Percentiles rank a stretch among this genome's conserved stretches.
Conservation (phyloP, 2,797 vertebrate genomes). For the Anguilla megastoma region DNA sequence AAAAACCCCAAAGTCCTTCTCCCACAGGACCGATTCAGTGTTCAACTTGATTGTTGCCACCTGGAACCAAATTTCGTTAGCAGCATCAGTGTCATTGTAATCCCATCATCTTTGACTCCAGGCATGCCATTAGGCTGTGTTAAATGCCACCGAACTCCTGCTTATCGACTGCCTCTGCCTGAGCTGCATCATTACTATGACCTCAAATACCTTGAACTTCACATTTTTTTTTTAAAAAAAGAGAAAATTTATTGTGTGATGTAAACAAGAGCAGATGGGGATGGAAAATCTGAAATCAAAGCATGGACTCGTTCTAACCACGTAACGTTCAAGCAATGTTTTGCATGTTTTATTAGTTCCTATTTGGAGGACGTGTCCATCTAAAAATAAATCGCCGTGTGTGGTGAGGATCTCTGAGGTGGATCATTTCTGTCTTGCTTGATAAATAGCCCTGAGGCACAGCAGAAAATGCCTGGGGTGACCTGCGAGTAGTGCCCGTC, state of each 20-base stretch:
- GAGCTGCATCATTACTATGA: not conserved
- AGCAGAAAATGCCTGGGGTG: slow-evolving; percentile 22
- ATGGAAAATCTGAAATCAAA: not conserved
- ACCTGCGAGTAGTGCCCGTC: slow-evolving; percentile 18
- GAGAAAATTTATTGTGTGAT: not conserved
- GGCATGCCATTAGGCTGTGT: slow-evolving; percentile 48
- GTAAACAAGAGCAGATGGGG: not conserved
- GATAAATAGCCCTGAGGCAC: slow-evolving; percentile 33
- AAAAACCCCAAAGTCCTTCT: not conserved
- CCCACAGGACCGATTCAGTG: slow-evolving; percentile 13
- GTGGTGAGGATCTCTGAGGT: not conserved
- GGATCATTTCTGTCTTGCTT: slow-evolving; percentile 40
- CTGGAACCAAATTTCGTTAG: slow-evolving; percentile 62
- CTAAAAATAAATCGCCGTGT: slow-evolving; percentile 16
- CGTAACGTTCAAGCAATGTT: not conserved
- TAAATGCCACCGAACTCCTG: slow-evolving; percentile 2
- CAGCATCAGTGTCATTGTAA: slow-evolving; percentile 57
- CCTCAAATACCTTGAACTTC: slow-evolving; percentile 20
- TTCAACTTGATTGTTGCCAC: slow-evolving; percentile 55
- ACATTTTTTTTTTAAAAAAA: not conserved
- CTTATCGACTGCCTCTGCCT: not conserved
- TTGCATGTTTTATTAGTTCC: not conserved
- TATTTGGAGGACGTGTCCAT: not conserved
- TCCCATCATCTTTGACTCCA: slow-evolving; percentile 58
- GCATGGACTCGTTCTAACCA: not conserved